Evolutionary conservation across 1,140 invertebrate species (phyloP).

Genomic region (Zaprionus africanus): DNA sequence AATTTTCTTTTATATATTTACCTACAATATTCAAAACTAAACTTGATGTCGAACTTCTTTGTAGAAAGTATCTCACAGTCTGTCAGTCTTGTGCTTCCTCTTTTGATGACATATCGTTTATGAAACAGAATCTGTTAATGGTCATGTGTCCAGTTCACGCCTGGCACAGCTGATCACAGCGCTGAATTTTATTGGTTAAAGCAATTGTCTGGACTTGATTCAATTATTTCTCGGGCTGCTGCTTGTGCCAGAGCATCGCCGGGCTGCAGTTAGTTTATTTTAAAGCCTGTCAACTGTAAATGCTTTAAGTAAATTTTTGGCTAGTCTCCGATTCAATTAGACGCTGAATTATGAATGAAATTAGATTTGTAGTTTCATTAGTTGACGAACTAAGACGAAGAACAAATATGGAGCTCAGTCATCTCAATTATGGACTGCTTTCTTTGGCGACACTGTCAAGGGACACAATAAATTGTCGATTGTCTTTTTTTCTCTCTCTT

Average conservation of each 20-base stretch:
- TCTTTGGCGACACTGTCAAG: constrained; percentile 3
- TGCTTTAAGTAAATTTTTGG: neutral
- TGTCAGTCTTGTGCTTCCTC: too few species aligned
- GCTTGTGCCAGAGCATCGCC: constrained; percentile 13
- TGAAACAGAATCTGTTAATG: constrained; percentile 7
- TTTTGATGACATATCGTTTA: neutral
- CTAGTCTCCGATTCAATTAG: too few species aligned
- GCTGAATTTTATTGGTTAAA: constrained; percentile 29
- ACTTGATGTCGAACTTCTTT: neutral
- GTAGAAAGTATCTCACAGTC: neutral
- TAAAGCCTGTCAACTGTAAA: neutral
- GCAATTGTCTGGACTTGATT: constrained; percentile 34
- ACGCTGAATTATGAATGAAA: neutral
- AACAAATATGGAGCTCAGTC: neutral
- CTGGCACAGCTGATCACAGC: constrained; percentile 14
- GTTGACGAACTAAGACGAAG: neutral
- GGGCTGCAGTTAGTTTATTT: neutral
- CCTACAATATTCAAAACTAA: too few species aligned
- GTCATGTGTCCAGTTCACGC: neutral
- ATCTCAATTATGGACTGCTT: neutral
- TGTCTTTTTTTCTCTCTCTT: neutral
- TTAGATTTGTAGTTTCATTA: constrained; percentile 4
- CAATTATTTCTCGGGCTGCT: constrained; percentile 30
- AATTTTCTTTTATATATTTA: too few species aligned
- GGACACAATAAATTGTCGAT: constrained; percentile 8